Conservation (phyloP, 1,140 invertebrate genomes). For the Tenebrio molitor region DNA sequence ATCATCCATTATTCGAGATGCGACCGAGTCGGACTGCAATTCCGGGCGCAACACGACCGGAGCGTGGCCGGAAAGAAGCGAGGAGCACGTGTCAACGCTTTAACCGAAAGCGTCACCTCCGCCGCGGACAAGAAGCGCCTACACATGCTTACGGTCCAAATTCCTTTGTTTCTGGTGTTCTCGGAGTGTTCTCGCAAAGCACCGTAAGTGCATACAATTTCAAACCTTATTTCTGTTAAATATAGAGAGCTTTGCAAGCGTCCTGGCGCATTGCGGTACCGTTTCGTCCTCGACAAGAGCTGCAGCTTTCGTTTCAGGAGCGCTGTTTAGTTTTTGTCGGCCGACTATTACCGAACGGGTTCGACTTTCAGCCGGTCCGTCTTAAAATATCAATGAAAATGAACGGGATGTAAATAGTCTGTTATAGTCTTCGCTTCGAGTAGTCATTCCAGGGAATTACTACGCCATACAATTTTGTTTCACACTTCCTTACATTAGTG, state of each 20-base stretch:
- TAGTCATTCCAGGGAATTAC: conserved; percentile 21
- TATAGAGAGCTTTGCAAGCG: conserved; percentile 43
- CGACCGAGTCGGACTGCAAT: too few species aligned
- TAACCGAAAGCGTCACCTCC: background rate
- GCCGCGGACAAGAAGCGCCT: background rate
- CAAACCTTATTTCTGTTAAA: conserved; percentile 42
- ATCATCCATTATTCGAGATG: background rate
- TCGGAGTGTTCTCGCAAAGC: conserved; percentile 7
- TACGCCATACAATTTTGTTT: conserved; percentile 25
- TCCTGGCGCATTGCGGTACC: conserved; percentile 45
- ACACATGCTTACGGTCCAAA: conserved; percentile 37
- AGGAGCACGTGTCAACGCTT: conserved; percentile 17
- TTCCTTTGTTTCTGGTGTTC: conserved; percentile 37
- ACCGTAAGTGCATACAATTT: conserved; percentile 39
- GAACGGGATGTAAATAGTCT: conserved; percentile 29
- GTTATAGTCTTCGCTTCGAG: conserved; percentile 14
- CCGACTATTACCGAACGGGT: conserved; percentile 27
- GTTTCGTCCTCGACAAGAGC: conserved; percentile 31
- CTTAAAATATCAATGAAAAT: conserved; percentile 33
- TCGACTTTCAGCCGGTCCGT: conserved; percentile 9
- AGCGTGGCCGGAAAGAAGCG: too few species aligned
- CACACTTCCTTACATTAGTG: conserved; percentile 19
- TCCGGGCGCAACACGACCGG: too few species aligned
- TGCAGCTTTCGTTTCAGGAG: conserved; percentile 35
- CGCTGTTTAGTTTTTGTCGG: background rate